Conservation (phyloP, 2,888 invertebrate species). For the Zelleria hepariella region DNA sequence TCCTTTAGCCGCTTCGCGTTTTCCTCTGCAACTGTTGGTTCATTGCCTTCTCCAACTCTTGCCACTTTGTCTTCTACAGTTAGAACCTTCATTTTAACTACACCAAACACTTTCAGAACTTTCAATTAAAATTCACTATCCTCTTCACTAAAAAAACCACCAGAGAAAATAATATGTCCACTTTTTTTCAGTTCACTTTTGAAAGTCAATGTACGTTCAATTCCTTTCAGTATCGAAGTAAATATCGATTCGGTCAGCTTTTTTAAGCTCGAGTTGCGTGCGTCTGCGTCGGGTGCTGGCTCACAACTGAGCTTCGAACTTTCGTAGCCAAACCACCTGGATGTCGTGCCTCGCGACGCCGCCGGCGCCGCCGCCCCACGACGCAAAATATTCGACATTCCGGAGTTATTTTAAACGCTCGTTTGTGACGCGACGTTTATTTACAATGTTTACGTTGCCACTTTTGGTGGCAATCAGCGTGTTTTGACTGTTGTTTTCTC, state of each 20-base stretch:
- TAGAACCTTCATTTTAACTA: conserved; percentile 53
- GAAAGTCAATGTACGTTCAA: not conserved
- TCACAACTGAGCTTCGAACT: not conserved
- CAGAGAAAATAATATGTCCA: too few species aligned
- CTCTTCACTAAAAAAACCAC: not conserved
- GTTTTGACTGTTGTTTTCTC: conserved; percentile 16
- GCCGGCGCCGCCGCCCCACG: not conserved
- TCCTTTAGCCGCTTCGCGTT: conserved; percentile 45
- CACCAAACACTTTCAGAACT: not conserved
- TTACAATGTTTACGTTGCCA: conserved; percentile 35
- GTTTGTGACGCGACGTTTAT: conserved; percentile 53
- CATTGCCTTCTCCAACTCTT: conserved; percentile 46
- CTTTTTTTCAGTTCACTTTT: not conserved
- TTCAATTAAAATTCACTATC: not conserved
- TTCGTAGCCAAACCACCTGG: not conserved
- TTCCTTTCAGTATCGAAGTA: conserved; percentile 1
- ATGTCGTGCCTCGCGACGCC: not conserved
- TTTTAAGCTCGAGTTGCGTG: not conserved
- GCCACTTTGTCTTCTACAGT: conserved; percentile 50
- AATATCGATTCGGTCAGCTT: not conserved
- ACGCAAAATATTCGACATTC: conserved; percentile 38
- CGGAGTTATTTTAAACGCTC: conserved; percentile 47
- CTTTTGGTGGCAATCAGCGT: conserved; percentile 29
- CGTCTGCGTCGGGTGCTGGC: not conserved
- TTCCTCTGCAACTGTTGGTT: conserved; percentile 45